Conservation (phyloP, 2,797 vertebrate species). For the Enteromius viviparus region DNA sequence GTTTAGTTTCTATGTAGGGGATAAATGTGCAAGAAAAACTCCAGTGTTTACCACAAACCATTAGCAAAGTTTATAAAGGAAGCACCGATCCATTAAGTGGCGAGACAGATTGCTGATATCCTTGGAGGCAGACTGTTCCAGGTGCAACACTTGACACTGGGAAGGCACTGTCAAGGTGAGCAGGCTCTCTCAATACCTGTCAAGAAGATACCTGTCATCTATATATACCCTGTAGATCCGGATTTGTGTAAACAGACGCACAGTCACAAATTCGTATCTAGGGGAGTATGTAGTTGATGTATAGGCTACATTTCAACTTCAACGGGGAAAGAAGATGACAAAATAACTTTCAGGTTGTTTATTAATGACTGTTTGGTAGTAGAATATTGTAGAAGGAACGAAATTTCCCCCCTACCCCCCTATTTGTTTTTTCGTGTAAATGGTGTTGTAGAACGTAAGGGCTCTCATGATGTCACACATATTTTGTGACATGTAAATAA, state of each 20-base stretch:
- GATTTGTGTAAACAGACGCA: constrained; percentile 97
- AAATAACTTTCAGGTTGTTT: not conserved
- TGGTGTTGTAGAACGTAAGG: not conserved
- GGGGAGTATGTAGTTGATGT: constrained; percentile 99
- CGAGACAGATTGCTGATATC: constrained; percentile 69
- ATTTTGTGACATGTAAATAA: not conserved
- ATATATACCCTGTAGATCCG: constrained; percentile 99
- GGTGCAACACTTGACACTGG: constrained; percentile 67
- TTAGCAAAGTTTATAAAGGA: constrained; percentile 55
- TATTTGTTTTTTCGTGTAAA: not conserved
- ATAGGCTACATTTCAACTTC: constrained; percentile 88
- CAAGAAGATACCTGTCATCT: constrained; percentile 93
- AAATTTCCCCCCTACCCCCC: not conserved
- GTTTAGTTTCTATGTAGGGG: not conserved
- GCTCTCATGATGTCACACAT: not conserved
- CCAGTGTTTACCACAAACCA: constrained; percentile 9
- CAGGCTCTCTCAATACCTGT: constrained; percentile 62
- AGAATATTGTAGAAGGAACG: not conserved
- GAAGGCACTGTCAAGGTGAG: constrained; percentile 52
- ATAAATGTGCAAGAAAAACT: not conserved
- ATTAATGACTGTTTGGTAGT: not conserved
- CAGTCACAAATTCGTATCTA: constrained; percentile 99
- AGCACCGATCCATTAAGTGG: constrained; percentile 40
- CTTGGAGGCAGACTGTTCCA: constrained; percentile 70
- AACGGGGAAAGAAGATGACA: constrained; percentile 62